phyloP scores from a whole-genome alignment of 2,888 invertebrate genomes.

The Salticus scenicus region DNA sequence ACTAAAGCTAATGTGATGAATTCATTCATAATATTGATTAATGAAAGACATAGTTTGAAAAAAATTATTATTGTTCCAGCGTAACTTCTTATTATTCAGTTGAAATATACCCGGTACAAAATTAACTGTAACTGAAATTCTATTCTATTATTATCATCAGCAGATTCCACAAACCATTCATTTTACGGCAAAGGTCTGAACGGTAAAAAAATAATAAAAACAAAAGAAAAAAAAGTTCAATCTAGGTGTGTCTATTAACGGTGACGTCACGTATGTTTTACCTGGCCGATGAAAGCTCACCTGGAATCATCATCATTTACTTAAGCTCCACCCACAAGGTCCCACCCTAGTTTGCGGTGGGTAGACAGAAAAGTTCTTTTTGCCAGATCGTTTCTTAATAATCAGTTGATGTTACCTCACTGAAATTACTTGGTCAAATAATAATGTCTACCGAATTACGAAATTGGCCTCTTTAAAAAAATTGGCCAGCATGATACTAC shows the following conservation, averaged over 20 bases:
- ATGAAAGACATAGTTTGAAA: background rate
- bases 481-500: conserved; percentile 13
- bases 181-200: background rate
- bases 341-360: conserved; percentile 47
- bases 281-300: conserved; percentile 59
- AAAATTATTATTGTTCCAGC: background rate
- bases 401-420: conserved; percentile 14
- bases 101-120: background rate
- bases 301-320: conserved; percentile 56
- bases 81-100: background rate
- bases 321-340: conserved; percentile 30
- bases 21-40: background rate
- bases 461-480: conserved; percentile 50
- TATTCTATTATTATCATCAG: conserved; percentile 18
- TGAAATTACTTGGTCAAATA: conserved; percentile 60
- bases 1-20: background rate
- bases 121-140: conserved; percentile 8
- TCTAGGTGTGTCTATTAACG: conserved; percentile 51
- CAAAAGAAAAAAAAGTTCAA: background rate
- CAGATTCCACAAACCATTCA: background rate
- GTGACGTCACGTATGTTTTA: conserved; percentile 59
- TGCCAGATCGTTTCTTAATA: conserved; percentile 40
- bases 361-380: conserved; percentile 19
- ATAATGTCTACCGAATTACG: conserved; percentile 62
- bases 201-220: background rate